Evolutionary conservation across 2,888 invertebrate genomes (phyloP).

Genomic region (Eugnorisma glareosa): DNA sequence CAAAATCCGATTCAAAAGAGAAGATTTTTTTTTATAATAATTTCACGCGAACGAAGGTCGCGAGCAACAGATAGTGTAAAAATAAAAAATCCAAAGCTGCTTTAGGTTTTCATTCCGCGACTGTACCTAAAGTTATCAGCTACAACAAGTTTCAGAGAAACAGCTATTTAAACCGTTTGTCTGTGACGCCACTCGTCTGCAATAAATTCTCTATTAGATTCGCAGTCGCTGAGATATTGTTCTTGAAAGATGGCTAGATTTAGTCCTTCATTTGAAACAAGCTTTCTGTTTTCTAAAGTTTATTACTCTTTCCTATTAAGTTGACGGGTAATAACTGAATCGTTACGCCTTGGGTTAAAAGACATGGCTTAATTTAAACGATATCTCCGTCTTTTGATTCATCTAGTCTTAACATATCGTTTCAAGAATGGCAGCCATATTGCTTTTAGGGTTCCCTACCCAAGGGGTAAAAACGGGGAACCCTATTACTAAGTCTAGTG

Average conservation of each 20-base stretch:
- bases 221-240: conserved; percentile 18
- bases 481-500: no score
- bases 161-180: conserved; percentile 42
- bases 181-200: conserved; percentile 34
- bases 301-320: neutral
- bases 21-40: no score
- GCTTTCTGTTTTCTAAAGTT: conserved; percentile 8
- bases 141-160: conserved; percentile 30
- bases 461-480: no score
- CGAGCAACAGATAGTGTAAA: no score
- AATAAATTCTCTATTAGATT: conserved; percentile 49
- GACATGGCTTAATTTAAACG: neutral
- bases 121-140: conserved; percentile 16
- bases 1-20: no score
- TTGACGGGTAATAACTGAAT: neutral
- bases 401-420: neutral
- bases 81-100: neutral
- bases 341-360: neutral
- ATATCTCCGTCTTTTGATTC: neutral
- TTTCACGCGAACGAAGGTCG: no score
- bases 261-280: neutral
- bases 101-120: conserved; percentile 1
- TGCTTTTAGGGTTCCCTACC: no score
- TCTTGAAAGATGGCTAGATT: conserved; percentile 9
- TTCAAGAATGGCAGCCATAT: neutral